Percentiles rank a stretch among this genome's conserved stretches.
Evolutionary conservation across 2,797 vertebrate genomes (phyloP).

Genomic region (Sardinella longiceps): DNA sequence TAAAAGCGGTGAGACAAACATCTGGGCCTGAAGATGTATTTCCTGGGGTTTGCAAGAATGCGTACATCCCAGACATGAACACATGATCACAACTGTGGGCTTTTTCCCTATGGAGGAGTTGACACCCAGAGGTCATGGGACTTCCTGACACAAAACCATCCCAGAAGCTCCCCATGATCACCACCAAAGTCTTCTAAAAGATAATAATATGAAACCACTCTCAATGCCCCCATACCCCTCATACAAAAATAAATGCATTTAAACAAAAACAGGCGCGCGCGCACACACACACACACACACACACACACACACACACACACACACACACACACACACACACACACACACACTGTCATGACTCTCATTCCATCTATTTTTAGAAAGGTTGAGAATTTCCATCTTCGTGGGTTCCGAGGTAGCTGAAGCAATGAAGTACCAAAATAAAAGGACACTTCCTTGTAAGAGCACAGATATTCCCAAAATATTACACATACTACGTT

Average conservation of each 20-base stretch:
- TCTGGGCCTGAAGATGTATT: background rate
- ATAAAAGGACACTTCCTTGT: background rate
- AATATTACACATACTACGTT: conserved; percentile 36
- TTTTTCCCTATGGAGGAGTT: conserved; percentile 26
- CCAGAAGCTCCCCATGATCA: conserved; percentile 41
- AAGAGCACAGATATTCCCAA: background rate
- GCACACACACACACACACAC: background rate
- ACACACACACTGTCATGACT: conserved; percentile 43
- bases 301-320: conserved; percentile 40
- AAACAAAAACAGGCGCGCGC: background rate
- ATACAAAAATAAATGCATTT: conserved; percentile 43
- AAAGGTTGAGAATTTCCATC: conserved; percentile 19
- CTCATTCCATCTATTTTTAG: conserved; percentile 3
- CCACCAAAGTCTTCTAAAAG: conserved; percentile 36
- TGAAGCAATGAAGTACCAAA: background rate
- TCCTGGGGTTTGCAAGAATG: background rate
- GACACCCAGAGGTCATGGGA: conserved; percentile 54
- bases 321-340: conserved; percentile 36
- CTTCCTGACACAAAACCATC: conserved; percentile 51
- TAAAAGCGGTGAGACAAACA: background rate
- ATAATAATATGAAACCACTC: conserved; percentile 28
- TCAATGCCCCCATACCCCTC: background rate
- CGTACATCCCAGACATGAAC: background rate
- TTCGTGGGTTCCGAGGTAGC: background rate
- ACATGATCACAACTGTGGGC: background rate